Percentiles rank a stretch among this genome's conserved stretches.
Evolutionary conservation across 1,140 invertebrate genomes (phyloP).

Genomic region (Alviniconcha marisindica): DNA sequence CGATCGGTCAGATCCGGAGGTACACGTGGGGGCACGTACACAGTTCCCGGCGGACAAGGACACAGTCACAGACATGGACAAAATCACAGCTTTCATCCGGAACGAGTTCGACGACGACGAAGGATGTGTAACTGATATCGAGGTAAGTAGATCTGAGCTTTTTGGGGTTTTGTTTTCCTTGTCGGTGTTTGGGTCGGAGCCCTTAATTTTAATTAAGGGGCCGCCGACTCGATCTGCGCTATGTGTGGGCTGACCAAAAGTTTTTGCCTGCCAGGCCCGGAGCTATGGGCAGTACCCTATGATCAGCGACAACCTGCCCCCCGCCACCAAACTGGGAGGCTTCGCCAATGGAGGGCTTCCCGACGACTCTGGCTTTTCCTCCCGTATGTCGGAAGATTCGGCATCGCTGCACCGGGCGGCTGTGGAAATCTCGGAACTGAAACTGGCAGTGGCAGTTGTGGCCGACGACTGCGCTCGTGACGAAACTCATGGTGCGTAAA

Average conservation of each 20-base stretch:
- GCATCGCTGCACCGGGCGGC: constrained; percentile 26
- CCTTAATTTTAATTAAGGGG: too few species aligned
- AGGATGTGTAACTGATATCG: constrained; percentile 22
- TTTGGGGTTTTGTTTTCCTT: neutral
- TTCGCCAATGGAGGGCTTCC: neutral
- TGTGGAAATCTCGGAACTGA: constrained; percentile 33
- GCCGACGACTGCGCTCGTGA: constrained; percentile 9
- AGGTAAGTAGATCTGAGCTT: constrained; percentile 24
- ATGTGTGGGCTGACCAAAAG: neutral
- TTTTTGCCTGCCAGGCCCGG: constrained; percentile 29
- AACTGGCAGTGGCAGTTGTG: constrained; percentile 31
- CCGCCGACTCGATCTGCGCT: neutral
- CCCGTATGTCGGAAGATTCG: constrained; percentile 34
- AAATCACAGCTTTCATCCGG: neutral
- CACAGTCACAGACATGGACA: neutral
- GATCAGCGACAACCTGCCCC: constrained; percentile 2
- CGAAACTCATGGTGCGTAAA: constrained; percentile 24
- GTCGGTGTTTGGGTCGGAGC: neutral
- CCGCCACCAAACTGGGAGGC: constrained; percentile 10
- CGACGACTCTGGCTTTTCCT: constrained; percentile 37
- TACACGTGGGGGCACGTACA: too few species aligned
- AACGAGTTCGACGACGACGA: constrained; percentile 25
- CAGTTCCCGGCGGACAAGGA: neutral
- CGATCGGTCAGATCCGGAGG: too few species aligned
- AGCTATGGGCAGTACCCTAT: constrained; percentile 27